Base-by-base conservation (phyloP, 2,113 vertebrate species). In the Bubo blakistoni region DNA sequence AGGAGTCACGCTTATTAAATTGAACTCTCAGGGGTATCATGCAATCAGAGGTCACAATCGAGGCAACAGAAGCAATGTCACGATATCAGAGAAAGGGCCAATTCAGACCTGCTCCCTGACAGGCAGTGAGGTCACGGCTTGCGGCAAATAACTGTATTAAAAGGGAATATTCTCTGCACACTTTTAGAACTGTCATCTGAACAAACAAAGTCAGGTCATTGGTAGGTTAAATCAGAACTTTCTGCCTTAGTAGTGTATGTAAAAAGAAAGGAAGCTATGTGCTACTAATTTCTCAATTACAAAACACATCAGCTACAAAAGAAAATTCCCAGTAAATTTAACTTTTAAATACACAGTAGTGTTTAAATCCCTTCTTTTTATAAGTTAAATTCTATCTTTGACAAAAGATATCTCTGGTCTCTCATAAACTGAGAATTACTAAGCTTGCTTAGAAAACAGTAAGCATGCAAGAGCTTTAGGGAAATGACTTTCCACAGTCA, bases 1-100 rank as follows among this genome's bases (percentile, higher is more conserved):
- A 99, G 99, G 98, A 99, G 99, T 99, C 98, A 99, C 95, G 99
- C 98, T 98, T 99, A 98, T 99, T 99, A 99, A 97, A 97, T 76
- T 79, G 96, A 98, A 97, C 97, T 99, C 98, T 99, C 98, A 98
- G 98, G 98, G 98, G 98, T 98, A 98, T 98, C 98, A 97, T 94
- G 98, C 94, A 98, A 98, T 98, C 98, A 98, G 98, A 98, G 98
- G 97, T 98, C 98, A 98, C 97, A 98, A 98, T 98, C 98, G 98
- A 98, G 98, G 98, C 98, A 98, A 98, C 97, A 98, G 98, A 98
- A 98, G 98, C 98, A 98, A 98, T 98, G 98, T 98, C 98, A 98
- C 97, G 97, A 95, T 98, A 98, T 99, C 98, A 98, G 98, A 98
- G 98, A 99, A 99, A 98, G 98, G 98, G 98, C 97, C 98, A 98